Evolutionary conservation across 2,888 invertebrate species (phyloP), one percentile per base, ranked within the genome.

Genomic region (Leptinotarsa juncta): DNA sequence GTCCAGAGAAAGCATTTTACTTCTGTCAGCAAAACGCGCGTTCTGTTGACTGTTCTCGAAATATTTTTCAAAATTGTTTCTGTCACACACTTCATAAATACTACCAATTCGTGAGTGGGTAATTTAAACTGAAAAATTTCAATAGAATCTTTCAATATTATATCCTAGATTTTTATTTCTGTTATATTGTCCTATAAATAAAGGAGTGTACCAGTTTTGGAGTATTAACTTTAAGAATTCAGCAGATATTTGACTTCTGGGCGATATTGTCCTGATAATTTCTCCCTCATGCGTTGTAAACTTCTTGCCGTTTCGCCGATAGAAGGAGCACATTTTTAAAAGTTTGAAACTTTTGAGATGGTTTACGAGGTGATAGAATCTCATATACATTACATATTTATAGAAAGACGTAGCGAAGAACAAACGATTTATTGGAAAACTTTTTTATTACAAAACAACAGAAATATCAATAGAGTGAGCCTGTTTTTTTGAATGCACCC

Each of bases 361-460:
- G 77, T 82, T 82, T 81, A 82, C 81, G 81, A 81, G 79, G 81
- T 81, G 82, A 81, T 81, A 79, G 81, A 82, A 81, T 81, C 82
- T 69, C 32, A 42, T 42, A 62, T 62, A 62, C 62, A 32, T 62
- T 42, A 42, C n/a, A 42, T 62, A 62, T 62, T 62, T 62, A 62
- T 32, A 32, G 32, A n/a, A 14, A 15, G 32, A 32, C 32, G 18
- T 20, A 3, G 62, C 62, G 32, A n/a, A 16, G 3, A 32, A 62
- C 32, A 42, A 57, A 57, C 18, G 20, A 57, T 57, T 57, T 23
- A 57, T 57, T 57, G 57, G 57, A 20, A 57, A 57, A 57, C 57
- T 57, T 57, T 42, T 42, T 42, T 42, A 42, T 42, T 42, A 42
- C 10, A 42, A 12, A 42, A 42, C 42, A 42, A 42, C 42, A 42